Evolutionary conservation across 1,140 invertebrate genomes (phyloP), one percentile per base, ranked within the genome.

Genomic region (Sitophilus oryzae): DNA sequence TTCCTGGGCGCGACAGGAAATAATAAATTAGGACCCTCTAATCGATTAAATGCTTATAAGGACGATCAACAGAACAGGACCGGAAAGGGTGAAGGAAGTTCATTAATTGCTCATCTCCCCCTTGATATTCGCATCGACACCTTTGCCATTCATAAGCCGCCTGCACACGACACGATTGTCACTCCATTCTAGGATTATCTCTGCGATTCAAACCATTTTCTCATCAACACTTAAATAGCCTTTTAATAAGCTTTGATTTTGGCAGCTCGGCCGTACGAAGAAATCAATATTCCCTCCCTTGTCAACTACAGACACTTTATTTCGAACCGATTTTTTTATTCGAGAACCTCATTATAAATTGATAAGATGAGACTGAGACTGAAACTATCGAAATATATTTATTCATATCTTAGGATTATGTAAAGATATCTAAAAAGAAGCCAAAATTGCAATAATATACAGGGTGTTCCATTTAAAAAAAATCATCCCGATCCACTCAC

Each of bases 41-140:
- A 55, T 55, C 53, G 53, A 55, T 55, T 55, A 55, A 55, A 37
- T 47, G 36, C 48, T 51, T 51, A 40, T 46, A 35, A 23, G 10
- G 22, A 20, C 35, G 43, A 43, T 56, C 38, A n/a, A n/a, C n/a
- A 56, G 47, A 49, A 42, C 35, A 41, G 36, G 44, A 18, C 43
- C 34, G 42, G 42, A 34, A 55, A 55, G 52, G 52, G 52, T 54
- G 44, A 37, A 38, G 18, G 52, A 61, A 56, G 52, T 61, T 56
- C 52, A 58, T 56, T 62, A 62, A 62, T 59, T 62, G 57, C 57
- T 58, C 59, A 61, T 61, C 59, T 52, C 54, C 52, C 60, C 56
- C 56, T 62, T 59, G 51, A 61, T 56, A 45, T 62, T 44, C 40
- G 57, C 45, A 62, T 57, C 46, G 55, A 57, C 48, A 57, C 55